A percentile compares a stretch with the other conserved stretches of the same genome.
phyloP scores from a whole-genome alignment of 2,888 invertebrate species.

The Drosophila borealis region DNA sequence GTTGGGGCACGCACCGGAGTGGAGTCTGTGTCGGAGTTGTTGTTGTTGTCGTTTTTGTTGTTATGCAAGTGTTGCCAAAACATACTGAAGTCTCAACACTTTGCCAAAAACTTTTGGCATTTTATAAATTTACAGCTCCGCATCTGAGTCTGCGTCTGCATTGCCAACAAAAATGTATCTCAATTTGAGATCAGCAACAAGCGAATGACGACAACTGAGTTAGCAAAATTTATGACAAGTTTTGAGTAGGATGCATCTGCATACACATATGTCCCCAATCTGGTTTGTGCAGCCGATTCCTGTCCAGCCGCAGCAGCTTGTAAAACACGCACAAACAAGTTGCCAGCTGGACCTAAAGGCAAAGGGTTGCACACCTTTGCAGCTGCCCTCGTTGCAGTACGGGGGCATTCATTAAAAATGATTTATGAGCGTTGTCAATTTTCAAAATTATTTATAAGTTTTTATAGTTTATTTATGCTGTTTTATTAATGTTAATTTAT shows the following conservation, averaged over 20 bases:
- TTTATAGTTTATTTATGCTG: slow-evolving; percentile 57
- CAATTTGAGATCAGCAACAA: slow-evolving; percentile 49
- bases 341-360: slow-evolving; percentile 11
- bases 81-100: slow-evolving; percentile 66
- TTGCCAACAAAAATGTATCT: slow-evolving; percentile 1
- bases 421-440: slow-evolving; percentile 67
- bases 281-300: slow-evolving; percentile 10
- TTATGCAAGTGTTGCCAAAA: slow-evolving; percentile 74
- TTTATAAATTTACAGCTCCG: slow-evolving; percentile 43
- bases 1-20: slow-evolving; percentile 60
- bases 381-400: slow-evolving; percentile 35
- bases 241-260: slow-evolving; percentile 28
- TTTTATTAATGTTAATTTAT: slow-evolving; percentile 79
- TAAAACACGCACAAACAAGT: slow-evolving; percentile 42
- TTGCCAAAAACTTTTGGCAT: slow-evolving; percentile 63
- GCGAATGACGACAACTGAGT: slow-evolving; percentile 25
- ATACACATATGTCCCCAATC: slow-evolving; percentile 6
- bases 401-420: slow-evolving; percentile 72
- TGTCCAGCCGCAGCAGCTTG: slow-evolving; percentile 12
- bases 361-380: slow-evolving; percentile 45
- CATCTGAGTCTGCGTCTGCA: slow-evolving; percentile 2
- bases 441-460: slow-evolving; percentile 61
- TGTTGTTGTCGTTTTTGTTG: slow-evolving; percentile 31
- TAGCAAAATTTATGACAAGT: slow-evolving; percentile 46
- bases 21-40: slow-evolving; percentile 12